Conservation (phyloP, 2,888 invertebrate species). For the Pristionchus japonicus region DNA sequence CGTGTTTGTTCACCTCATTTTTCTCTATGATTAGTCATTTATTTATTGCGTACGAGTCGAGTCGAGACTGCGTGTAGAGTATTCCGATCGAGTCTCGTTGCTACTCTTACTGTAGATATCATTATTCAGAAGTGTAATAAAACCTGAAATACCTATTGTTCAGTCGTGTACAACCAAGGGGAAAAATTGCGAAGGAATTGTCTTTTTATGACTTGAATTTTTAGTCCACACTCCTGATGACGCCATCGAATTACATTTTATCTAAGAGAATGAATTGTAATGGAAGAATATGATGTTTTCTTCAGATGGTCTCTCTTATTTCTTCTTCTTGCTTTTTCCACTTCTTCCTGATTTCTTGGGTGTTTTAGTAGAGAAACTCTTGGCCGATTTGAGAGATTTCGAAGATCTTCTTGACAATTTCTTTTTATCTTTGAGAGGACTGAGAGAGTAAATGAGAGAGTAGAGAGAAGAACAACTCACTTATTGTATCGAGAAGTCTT, state of each 20-base stretch:
- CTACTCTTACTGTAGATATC: conserved; percentile 39
- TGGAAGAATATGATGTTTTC: neutral
- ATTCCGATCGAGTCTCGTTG: conserved; percentile 24
- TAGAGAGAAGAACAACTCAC: too few relatives aligned
- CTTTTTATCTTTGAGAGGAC: neutral
- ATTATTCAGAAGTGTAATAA: neutral
- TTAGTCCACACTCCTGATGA: too few relatives aligned
- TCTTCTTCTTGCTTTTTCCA: neutral
- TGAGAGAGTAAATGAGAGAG: neutral
- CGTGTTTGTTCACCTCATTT: neutral
- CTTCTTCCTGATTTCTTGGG: neutral
- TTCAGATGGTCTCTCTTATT: neutral
- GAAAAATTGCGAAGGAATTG: too few relatives aligned
- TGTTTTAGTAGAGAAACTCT: neutral
- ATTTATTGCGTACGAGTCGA: conserved; percentile 36
- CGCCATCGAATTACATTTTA: too few relatives aligned
- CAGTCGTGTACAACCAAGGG: too few relatives aligned
- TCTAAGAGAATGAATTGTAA: neutral
- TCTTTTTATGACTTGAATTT: too few relatives aligned
- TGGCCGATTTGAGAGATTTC: neutral
- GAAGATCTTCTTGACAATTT: neutral
- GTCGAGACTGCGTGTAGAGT: conserved; percentile 37
- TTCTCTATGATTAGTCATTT: conserved; percentile 6
- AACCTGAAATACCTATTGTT: neutral
- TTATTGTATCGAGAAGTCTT: neutral